Conservation (phyloP, 2,113 vertebrate species). For the Typhlomys cinereus region DNA sequence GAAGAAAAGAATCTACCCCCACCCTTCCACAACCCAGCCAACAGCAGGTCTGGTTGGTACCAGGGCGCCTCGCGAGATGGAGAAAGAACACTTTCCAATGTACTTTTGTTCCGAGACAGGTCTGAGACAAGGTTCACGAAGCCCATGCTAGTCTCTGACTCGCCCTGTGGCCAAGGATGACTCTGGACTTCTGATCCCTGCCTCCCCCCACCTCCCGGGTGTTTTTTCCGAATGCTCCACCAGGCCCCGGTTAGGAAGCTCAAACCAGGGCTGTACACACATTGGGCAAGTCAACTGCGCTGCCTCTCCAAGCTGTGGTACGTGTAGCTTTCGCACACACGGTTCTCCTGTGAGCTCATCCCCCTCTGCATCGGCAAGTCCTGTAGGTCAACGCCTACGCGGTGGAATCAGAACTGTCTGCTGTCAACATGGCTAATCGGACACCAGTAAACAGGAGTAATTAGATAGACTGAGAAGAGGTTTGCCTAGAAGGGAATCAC, state of each 20-base stretch:
- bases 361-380: not conserved
- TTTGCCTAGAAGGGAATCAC: not conserved
- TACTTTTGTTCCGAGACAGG: not conserved
- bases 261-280: too few species aligned
- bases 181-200: not conserved
- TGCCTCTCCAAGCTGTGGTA: not conserved
- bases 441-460: not conserved
- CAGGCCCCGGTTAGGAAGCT: too few species aligned
- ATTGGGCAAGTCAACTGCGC: not conserved
- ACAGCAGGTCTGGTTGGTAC: constrained; percentile 5
- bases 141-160: not conserved
- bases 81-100: fast-evolving
- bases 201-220: not conserved
- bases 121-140: not conserved
- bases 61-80: not conserved
- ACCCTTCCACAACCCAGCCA: not conserved
- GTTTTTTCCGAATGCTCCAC: not conserved
- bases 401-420: not conserved
- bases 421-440: not conserved
- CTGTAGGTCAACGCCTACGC: not conserved
- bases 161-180: not conserved
- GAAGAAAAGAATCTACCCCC: not conserved
- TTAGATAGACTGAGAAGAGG: not conserved
- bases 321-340: fast-evolving
- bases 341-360: not conserved